Evolutionary conservation across 2,888 invertebrate genomes (phyloP).

Genomic region (Microctonus aethiopoides): DNA sequence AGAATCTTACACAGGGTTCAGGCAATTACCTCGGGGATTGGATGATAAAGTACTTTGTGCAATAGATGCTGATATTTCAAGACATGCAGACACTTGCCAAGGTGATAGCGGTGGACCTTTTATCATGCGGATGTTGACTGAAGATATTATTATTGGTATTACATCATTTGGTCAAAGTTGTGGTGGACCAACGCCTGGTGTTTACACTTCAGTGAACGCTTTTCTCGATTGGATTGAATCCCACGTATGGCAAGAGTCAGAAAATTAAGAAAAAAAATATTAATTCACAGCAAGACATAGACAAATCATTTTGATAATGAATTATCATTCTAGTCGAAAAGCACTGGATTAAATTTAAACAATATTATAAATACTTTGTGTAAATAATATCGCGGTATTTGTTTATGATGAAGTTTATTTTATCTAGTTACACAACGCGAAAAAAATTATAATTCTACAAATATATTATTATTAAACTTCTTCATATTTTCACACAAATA

Average conservation of each 20-base stretch:
- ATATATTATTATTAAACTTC: not conserved
- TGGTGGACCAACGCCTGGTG: conserved; percentile 51
- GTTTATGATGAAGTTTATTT: not conserved
- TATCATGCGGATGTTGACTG: conserved; percentile 43
- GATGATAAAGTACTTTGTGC: conserved; percentile 56
- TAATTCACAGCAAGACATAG: no score
- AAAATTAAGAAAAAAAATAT: not conserved
- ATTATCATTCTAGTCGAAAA: not conserved
- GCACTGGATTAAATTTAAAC: no score
- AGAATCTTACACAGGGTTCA: conserved; percentile 40
- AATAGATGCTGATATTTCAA: conserved; percentile 46
- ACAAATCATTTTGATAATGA: not conserved
- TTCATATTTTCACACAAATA: not conserved
- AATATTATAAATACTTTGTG: not conserved
- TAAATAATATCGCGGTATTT: not conserved
- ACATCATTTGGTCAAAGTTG: conserved; percentile 59
- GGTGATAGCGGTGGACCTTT: conserved; percentile 63
- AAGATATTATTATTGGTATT: conserved; percentile 52
- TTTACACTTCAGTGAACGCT: conserved; percentile 55
- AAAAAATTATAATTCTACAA: not conserved
- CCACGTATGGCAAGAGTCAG: conserved; percentile 51
- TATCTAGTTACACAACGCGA: not conserved
- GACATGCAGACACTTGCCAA: conserved; percentile 53
- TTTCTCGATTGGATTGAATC: conserved; percentile 62
- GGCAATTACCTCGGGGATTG: conserved; percentile 50